Percentiles rank a stretch among this genome's conserved stretches.
Evolutionary conservation across 1,140 invertebrate species (phyloP).

Genomic region (Batillaria attramentaria): DNA sequence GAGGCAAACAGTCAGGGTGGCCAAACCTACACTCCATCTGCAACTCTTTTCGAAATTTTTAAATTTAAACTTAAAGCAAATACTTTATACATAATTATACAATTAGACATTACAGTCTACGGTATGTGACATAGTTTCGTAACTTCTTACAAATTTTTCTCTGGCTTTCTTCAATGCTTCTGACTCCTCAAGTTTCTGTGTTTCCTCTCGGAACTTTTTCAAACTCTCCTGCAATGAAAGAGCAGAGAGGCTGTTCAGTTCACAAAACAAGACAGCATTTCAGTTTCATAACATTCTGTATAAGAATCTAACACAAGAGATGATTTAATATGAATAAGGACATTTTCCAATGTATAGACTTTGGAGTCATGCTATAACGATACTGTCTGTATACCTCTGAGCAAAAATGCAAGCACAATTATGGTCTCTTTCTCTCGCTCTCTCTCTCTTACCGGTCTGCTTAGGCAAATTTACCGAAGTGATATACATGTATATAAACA

Average conservation of each 20-base stretch:
- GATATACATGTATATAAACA: too few species aligned
- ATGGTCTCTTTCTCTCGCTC: too few species aligned
- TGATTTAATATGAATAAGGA: background rate
- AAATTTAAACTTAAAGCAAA: too few species aligned
- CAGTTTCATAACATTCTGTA: background rate
- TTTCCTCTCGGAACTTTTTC: constrained; percentile 96
- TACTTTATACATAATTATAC: too few species aligned
- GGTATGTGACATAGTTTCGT: background rate
- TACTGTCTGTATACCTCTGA: background rate
- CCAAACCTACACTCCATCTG: too few species aligned
- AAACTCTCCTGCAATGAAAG: constrained; percentile 82
- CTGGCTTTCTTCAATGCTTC: constrained; percentile 94
- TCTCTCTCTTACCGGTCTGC: too few species aligned
- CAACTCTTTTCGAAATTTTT: too few species aligned
- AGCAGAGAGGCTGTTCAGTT: background rate
- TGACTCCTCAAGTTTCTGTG: constrained; percentile 97
- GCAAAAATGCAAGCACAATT: background rate
- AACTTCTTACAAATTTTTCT: constrained; percentile 75
- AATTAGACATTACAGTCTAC: too few species aligned
- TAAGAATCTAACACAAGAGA: background rate
- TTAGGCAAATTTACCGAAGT: too few species aligned
- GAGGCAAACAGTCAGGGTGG: too few species aligned
- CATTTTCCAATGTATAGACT: background rate
- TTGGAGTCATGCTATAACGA: background rate
- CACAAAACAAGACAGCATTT: background rate